phyloP scores from a whole-genome alignment of 1,140 invertebrate genomes.

The Nylanderia fulva region DNA sequence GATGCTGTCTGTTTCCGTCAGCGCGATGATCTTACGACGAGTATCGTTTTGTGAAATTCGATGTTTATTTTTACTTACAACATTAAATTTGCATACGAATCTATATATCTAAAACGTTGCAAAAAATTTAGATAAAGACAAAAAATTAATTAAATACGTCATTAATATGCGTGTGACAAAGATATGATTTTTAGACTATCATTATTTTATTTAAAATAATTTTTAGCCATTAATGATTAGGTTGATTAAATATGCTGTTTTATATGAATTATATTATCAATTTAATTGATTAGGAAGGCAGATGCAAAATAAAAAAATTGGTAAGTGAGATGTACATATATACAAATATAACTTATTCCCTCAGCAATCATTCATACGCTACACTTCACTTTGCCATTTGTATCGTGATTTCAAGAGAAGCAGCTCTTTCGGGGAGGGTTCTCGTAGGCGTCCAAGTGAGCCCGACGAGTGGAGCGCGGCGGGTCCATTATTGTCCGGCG shows the following conservation, averaged over 20 bases:
- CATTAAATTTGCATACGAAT: not conserved
- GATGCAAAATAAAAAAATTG: not conserved
- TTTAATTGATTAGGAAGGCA: not conserved
- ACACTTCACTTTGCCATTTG: not conserved
- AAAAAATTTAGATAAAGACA: not conserved
- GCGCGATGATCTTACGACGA: not conserved
- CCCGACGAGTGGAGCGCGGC: constrained; percentile 39
- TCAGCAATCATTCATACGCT: not conserved
- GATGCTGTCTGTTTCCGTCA: constrained; percentile 14
- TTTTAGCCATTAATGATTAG: not conserved
- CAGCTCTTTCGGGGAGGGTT: constrained; percentile 50
- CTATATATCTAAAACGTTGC: not conserved
- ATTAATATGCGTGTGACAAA: not conserved
- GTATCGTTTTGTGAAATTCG: constrained; percentile 5
- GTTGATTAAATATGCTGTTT: not conserved
- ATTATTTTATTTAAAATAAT: not conserved
- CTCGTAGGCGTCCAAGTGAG: constrained; percentile 52
- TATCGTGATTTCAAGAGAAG: constrained; percentile 70
- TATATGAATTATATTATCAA: not conserved
- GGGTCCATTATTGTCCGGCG: constrained; percentile 78
- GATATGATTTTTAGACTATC: not conserved
- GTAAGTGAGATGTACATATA: not conserved
- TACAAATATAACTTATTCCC: not conserved
- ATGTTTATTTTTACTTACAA: not conserved
- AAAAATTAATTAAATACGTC: not conserved